Base-by-base conservation (phyloP, 2,888 invertebrate genomes). In the Eupithecia subfuscata region DNA sequence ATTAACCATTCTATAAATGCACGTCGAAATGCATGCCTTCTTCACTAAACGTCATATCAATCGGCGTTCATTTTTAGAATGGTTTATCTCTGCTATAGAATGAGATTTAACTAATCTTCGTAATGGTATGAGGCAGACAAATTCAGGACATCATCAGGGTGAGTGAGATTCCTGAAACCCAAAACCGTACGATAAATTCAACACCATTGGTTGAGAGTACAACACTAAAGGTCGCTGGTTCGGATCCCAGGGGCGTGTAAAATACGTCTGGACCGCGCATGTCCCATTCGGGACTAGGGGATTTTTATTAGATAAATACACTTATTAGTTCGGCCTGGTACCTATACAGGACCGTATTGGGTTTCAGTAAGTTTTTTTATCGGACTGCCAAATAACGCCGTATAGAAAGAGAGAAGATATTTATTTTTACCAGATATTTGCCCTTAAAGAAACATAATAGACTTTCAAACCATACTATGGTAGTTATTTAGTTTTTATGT, bases 261-360 rank as follows among this genome's bases (percentile, higher is more conserved):
- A 80, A 78, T 80, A 82, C 34, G 78, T 75, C 74, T 78, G 76
- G 52, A 69, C 77, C 75, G 70, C 69, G 18, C 16, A 75, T 78
- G 75, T 74, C 75, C 76, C 75, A 69, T 77, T 76, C 12, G 78
- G 80, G 76, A 72, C 63, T 37, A 60, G 16, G 74, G 76, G 77
- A 76, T 79, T 80, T 80, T 80, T 78, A 80, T 78, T 75, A 75
- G 74, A 79, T 78, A 75, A 75, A 81, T 70, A 79, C 75, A 79
- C 80, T 81, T 81, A 80, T 77, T 78, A 75, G 75, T 65, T 75
- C 34, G 11, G 25, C 37, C 65, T 43, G 12, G 4, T 14, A 3
- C 8, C 0, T 14, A 9, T 12, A 48, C 69, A 43, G 48, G 65
- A 48, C 48, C 56, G 75, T 68, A 65, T 65, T 75, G 63, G n/a